Evolutionary conservation across 1,140 invertebrate genomes (phyloP).

Genomic region (Drosophila mauritiana): DNA sequence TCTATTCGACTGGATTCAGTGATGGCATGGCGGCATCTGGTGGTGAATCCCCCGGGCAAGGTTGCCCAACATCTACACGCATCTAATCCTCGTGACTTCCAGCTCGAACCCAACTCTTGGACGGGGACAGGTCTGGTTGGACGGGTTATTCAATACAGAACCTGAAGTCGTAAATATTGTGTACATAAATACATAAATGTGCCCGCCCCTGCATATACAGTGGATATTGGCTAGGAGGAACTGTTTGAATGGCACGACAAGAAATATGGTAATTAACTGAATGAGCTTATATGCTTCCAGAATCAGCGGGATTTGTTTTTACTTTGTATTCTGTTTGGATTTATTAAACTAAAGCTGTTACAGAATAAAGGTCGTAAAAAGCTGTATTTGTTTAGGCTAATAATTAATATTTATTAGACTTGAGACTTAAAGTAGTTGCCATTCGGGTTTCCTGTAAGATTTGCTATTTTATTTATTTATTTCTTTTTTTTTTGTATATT

Average conservation of each 20-base stretch:
- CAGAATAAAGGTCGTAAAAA: neutral
- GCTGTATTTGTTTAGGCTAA: neutral
- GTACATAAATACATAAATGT: neutral
- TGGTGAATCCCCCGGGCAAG: constrained; percentile 27
- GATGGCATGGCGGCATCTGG: neutral
- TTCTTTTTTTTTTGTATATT: constrained; percentile 4
- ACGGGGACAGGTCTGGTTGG: constrained; percentile 34
- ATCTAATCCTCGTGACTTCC: constrained; percentile 34
- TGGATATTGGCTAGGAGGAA: neutral
- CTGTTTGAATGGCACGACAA: neutral
- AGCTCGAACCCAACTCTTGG: neutral
- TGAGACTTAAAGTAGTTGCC: constrained; percentile 2
- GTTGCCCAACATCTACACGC: constrained; percentile 2
- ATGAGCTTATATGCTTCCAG: too few species aligned
- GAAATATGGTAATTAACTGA: neutral
- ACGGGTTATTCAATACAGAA: constrained; percentile 67
- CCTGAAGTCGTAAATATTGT: constrained; percentile 60
- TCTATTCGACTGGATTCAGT: neutral
- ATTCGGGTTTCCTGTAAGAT: constrained; percentile 35
- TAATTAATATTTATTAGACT: neutral
- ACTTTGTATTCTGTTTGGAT: too few species aligned
- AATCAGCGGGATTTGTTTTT: too few species aligned
- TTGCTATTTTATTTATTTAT: constrained; percentile 2
- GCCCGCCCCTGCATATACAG: constrained; percentile 4
- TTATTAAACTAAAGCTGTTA: too few species aligned